phyloP scores from a whole-genome alignment of 2,888 invertebrate species.

The Zele albiditarsus region DNA sequence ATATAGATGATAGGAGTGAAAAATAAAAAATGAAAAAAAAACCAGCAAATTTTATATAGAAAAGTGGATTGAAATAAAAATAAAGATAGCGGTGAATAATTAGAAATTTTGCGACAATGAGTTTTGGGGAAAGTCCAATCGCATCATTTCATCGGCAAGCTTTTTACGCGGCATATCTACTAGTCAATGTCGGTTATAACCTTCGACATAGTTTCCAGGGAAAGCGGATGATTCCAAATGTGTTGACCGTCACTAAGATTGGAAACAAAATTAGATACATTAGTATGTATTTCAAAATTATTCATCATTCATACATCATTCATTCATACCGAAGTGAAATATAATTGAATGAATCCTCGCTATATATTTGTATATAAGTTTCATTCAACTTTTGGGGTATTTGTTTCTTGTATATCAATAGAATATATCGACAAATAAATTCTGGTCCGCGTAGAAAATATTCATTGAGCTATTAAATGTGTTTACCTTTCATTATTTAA shows the following conservation, averaged over 20 bases:
- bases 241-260: constrained; percentile 71
- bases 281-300: constrained; percentile 68
- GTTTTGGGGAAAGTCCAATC: constrained; percentile 25
- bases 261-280: constrained; percentile 71
- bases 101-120: not conserved
- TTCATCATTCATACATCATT: constrained; percentile 64
- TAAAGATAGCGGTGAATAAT: constrained; percentile 11
- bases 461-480: not conserved
- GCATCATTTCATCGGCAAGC: constrained; percentile 33
- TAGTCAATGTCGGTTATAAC: constrained; percentile 57
- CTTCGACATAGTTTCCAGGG: constrained; percentile 71
- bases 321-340: constrained; percentile 43
- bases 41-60: not conserved
- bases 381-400: constrained; percentile 17
- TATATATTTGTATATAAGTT: not conserved
- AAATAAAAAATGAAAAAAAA: constrained; percentile 6
- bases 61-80: constrained; percentile 16
- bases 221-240: constrained; percentile 71
- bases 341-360: constrained; percentile 15
- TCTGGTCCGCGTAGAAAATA: not conserved
- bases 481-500: constrained; percentile 21
- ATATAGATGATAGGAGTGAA: not conserved
- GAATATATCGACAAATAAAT: not conserved
- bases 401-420: constrained; percentile 11
- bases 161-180: constrained; percentile 34